Evolutionary conservation across 2,888 invertebrate genomes (phyloP).

Genomic region (Andrena flavipes): DNA sequence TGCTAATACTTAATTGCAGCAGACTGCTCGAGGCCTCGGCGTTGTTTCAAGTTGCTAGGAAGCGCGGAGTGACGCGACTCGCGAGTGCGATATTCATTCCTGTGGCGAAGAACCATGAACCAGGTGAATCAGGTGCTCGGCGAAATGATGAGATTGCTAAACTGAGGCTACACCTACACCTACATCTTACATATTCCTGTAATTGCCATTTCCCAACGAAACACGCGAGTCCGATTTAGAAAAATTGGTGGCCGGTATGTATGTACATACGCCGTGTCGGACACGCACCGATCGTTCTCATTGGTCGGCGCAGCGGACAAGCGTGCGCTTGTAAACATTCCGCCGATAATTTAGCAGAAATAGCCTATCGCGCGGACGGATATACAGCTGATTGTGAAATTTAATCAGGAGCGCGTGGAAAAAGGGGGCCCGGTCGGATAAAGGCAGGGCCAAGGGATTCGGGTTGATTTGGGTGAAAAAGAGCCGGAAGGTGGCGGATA

Average conservation of each 20-base stretch:
- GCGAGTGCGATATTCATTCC: neutral
- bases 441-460: constrained; percentile 6
- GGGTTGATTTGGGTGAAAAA: constrained; percentile 24
- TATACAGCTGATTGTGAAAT: neutral
- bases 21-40: neutral
- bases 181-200: neutral
- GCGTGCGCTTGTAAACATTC: neutral
- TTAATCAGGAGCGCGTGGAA: neutral
- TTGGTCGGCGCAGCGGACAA: constrained; percentile 33
- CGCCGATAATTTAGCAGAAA: neutral
- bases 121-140: neutral
- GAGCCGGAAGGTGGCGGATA: constrained; percentile 67
- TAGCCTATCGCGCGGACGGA: neutral
- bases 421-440: neutral
- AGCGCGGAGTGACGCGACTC: constrained; percentile 36
- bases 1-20: no score
- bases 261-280: constrained; percentile 6
- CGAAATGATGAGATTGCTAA: neutral
- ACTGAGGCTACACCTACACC: neutral
- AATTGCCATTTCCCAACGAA: neutral
- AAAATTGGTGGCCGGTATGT: constrained; percentile 7
- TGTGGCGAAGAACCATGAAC: no score
- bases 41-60: constrained; percentile 55
- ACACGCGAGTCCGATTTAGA: neutral
- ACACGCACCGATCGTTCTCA: constrained; percentile 34